Conservation (phyloP, 2,113 vertebrate genomes). For the Engraulis encrasicolus region DNA sequence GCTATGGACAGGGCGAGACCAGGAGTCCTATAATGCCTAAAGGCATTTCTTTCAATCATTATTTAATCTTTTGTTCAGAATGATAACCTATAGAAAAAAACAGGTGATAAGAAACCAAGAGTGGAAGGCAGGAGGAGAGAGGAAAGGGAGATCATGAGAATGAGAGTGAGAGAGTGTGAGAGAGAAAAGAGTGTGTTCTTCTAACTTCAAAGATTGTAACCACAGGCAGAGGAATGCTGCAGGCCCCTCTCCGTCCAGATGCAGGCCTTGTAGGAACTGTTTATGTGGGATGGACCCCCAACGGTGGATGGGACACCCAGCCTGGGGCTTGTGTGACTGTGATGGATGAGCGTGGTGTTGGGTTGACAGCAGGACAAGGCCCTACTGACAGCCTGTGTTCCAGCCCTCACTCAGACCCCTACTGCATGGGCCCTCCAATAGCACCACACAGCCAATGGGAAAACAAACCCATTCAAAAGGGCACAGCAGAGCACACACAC, state of each 20-base stretch:
- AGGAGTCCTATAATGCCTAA: no score
- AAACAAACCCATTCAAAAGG: conserved; percentile 40
- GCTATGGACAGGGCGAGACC: no score
- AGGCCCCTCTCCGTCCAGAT: conserved; percentile 53
- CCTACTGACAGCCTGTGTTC: conserved; percentile 66
- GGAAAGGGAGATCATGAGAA: no score
- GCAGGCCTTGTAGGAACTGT: conserved; percentile 60
- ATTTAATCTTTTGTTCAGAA: conserved; percentile 68
- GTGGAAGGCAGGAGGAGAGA: not conserved
- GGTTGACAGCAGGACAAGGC: conserved; percentile 66
- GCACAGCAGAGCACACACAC: no score
- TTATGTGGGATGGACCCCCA: conserved; percentile 66
- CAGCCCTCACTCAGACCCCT: conserved; percentile 54
- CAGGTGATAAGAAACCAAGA: not conserved
- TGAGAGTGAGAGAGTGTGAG: conserved; percentile 48
- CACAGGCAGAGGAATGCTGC: conserved; percentile 74
- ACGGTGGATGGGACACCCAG: conserved; percentile 66
- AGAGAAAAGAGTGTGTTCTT: conserved; percentile 55
- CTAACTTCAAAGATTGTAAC: conserved; percentile 78
- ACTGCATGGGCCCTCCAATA: conserved; percentile 36
- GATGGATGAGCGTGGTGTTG: conserved; percentile 71
- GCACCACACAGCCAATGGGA: conserved; percentile 23
- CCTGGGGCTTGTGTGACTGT: conserved; percentile 65
- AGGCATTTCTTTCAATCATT: no score
- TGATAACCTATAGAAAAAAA: conserved; percentile 41